phyloP scores from a whole-genome alignment of 2,797 vertebrate genomes.

The Clamator glandarius region DNA sequence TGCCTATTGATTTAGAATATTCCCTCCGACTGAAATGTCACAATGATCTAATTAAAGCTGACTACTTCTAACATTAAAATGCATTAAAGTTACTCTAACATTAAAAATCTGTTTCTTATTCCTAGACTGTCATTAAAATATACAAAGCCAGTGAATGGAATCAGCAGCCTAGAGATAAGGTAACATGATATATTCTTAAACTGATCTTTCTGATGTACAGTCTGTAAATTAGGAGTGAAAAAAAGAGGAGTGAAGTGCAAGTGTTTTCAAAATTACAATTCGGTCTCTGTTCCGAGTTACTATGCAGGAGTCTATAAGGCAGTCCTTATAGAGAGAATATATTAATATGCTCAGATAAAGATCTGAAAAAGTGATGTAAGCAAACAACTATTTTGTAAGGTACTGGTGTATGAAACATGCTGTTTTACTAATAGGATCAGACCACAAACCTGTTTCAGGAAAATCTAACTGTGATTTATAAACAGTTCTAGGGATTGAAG shows the following conservation, averaged over 20 bases:
- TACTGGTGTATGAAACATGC: neutral
- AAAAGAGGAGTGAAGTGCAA: neutral
- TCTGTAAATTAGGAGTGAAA: neutral
- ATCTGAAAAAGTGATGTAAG: neutral
- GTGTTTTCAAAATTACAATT: neutral
- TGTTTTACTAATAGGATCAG: neutral
- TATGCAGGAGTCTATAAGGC: neutral
- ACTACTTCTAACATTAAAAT: constrained; percentile 51
- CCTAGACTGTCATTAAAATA: constrained; percentile 76
- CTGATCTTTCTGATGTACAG: neutral
- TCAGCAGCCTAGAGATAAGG: constrained; percentile 74
- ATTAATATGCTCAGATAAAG: neutral
- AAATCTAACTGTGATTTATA: neutral
- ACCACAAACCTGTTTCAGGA: neutral
- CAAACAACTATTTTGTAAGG: neutral
- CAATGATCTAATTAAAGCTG: constrained; percentile 53
- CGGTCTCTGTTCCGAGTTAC: neutral
- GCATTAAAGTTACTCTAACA: neutral
- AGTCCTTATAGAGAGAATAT: neutral
- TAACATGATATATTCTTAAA: constrained; percentile 47
- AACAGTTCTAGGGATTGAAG: neutral
- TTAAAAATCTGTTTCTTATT: constrained; percentile 54
- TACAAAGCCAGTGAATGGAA: constrained; percentile 13
- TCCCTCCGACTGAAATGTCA: constrained; percentile 25
- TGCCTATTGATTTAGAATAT: constrained; percentile 55